These are phyloP conservation scores for Arctopsyche grandis DNA, from an alignment of 1,140 invertebrate genomes.

Conservation along the genomic window DNA sequence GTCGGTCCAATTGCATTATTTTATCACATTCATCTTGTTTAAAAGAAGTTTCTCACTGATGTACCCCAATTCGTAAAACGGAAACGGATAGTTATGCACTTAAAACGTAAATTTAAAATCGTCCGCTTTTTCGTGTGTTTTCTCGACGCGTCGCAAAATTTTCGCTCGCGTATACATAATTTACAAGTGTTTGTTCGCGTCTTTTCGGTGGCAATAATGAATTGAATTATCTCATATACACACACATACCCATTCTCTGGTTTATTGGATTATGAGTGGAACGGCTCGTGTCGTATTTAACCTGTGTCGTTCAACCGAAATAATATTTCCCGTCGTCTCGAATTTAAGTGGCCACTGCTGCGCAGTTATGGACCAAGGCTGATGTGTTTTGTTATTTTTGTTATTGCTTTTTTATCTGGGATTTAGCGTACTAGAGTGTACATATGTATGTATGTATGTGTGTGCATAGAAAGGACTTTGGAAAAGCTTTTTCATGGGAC, in stretches of 20 bases:
- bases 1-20: not conserved
- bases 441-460: too few relatives aligned
- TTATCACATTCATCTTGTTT: constrained; percentile 29
- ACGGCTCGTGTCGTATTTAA: not conserved
- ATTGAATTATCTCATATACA: not conserved
- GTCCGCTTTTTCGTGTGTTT: not conserved
- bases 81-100: constrained; percentile 24
- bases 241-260: too few relatives aligned
- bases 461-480: too few relatives aligned
- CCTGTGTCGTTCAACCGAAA: not conserved
- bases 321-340: not conserved
- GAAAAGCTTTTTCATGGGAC: too few relatives aligned
- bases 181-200: not conserved
- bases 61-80: constrained; percentile 4
- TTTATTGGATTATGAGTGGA: not conserved
- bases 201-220: constrained; percentile 11
- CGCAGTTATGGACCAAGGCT: too few relatives aligned
- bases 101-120: constrained; percentile 7
- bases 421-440: too few relatives aligned
- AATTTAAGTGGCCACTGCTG: too few relatives aligned
- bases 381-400: too few relatives aligned
- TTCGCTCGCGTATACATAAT: not conserved
- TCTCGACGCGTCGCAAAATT: not conserved
- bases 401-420: too few relatives aligned
- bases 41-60: not conserved